A percentile compares a stretch with the other conserved stretches of the same genome.
These are phyloP conservation scores for Percina caprodes DNA, from an alignment of 2,113 vertebrate genomes.

Conservation along the genomic window DNA sequence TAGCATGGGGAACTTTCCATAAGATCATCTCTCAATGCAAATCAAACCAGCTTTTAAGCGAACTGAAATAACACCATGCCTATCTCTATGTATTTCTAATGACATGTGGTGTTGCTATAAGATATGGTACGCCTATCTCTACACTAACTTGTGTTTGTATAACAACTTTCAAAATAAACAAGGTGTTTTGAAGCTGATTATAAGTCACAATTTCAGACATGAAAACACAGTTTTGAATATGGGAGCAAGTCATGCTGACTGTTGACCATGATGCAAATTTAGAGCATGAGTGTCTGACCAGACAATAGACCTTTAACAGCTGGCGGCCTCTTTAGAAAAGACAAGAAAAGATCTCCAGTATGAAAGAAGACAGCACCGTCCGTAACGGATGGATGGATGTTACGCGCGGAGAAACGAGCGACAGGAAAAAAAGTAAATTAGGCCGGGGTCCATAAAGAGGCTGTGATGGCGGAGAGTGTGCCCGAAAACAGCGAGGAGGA, in stretches of 20 bases:
- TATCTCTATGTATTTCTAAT: not conserved
- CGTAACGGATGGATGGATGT: conserved; percentile 26
- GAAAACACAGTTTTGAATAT: not conserved
- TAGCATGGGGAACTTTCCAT: no score
- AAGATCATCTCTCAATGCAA: no score
- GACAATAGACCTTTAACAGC: conserved; percentile 65
- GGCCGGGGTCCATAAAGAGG: conserved; percentile 14
- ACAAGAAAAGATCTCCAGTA: not conserved
- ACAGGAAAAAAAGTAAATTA: conserved; percentile 22
- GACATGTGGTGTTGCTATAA: not conserved
- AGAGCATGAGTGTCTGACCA: conserved; percentile 54
- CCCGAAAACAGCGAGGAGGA: conserved; percentile 36
- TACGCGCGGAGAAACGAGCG: conserved; percentile 30
- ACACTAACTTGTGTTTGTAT: not conserved
- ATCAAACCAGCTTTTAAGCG: no score
- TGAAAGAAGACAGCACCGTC: not conserved
- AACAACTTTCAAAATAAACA: conserved; percentile 24
- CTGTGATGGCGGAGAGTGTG: conserved; percentile 34
- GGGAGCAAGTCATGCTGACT: conserved; percentile 17
- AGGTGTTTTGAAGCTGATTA: not conserved
- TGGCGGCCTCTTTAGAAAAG: conserved; percentile 48
- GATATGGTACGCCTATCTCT: not conserved
- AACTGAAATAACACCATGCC: no score
- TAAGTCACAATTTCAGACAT: not conserved
- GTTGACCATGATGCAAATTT: conserved; percentile 18